Evolutionary conservation across 1,140 invertebrate species (phyloP).

Genomic region (Nomia melanderi): DNA sequence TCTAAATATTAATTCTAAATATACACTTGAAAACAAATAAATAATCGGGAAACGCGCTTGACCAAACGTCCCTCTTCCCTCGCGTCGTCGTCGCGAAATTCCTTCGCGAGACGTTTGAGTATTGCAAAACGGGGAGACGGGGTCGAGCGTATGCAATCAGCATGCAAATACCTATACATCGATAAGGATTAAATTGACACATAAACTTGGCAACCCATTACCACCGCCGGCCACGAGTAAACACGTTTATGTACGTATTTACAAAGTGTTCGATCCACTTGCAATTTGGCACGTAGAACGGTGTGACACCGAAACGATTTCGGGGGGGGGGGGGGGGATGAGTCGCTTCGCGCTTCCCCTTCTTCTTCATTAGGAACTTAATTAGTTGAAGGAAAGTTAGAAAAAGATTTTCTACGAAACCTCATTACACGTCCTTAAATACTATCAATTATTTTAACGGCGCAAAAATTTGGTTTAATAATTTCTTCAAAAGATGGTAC

Average conservation of each 20-base stretch:
- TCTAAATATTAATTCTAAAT: too few relatives aligned
- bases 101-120: background rate
- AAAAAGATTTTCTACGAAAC: too few relatives aligned
- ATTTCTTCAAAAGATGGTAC: too few relatives aligned
- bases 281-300: background rate
- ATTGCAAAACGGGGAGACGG: constrained; percentile 23
- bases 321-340: background rate
- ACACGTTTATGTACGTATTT: constrained; percentile 26
- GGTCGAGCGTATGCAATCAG: constrained; percentile 21
- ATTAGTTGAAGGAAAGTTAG: too few relatives aligned
- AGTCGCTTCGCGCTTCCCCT: too few relatives aligned
- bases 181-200: constrained; percentile 48
- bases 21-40: background rate
- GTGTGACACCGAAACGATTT: background rate
- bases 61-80: background rate
- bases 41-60: background rate
- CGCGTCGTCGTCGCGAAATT: background rate
- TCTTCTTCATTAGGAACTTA: too few relatives aligned
- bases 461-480: too few relatives aligned
- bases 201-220: constrained; percentile 39
- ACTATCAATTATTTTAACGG: too few relatives aligned
- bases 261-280: constrained; percentile 17
- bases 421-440: too few relatives aligned
- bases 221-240: constrained; percentile 25
- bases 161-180: constrained; percentile 32